Base-by-base conservation (phyloP, 2,797 vertebrate species). In the Spondyliosoma cantharus region DNA sequence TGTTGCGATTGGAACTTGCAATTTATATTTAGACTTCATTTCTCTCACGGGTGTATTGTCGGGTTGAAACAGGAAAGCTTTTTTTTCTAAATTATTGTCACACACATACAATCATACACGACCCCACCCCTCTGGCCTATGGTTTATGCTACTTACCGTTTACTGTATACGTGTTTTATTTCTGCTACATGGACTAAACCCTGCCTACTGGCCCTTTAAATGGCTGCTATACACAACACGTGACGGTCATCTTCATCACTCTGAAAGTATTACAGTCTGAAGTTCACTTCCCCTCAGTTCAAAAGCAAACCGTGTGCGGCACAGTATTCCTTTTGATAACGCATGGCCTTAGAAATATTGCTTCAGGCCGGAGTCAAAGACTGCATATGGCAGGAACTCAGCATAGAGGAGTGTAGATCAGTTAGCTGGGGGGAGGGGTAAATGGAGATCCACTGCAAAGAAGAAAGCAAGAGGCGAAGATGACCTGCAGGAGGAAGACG, bases 291-390 rank as follows among this genome's bases (percentile, higher is more conserved):
- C 64, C 15, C 76, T 54, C 68, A 12, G 58, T 65, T 70, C 17
- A 82, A 76, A 88, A 32, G 24, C 68, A 77, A 82, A 82, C 76
- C 74, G 63, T 61, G 48, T 67, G 72, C 70, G 58, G 48, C 71
- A 4, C 49, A 56, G 67, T 65, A 53, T 83, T 74, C 54, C 67
- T 63, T 68, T 72, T 84, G 85, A 83, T 87, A 82, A 82, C 83
- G 74, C 74, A 63, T 57, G 75, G 76, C 66, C 62, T 68, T 42
- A 70, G 81, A 32, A 72, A 79, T 69, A 76, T 46, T 0, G 29
- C 83, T 69, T 27, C 63, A 15, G 88, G 87, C 74, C 17, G 69
- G 52, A 74, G 57, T 61, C 49, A 22, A 52, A 65, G 37, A 68
- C 62, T 74, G 76, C 62, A 64, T 61, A 56, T 62, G 68, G 62